A percentile compares a stretch with the other conserved stretches of the same genome.
Evolutionary conservation across 2,888 invertebrate genomes (phyloP).

Genomic region (Polyommatus iphigenia): DNA sequence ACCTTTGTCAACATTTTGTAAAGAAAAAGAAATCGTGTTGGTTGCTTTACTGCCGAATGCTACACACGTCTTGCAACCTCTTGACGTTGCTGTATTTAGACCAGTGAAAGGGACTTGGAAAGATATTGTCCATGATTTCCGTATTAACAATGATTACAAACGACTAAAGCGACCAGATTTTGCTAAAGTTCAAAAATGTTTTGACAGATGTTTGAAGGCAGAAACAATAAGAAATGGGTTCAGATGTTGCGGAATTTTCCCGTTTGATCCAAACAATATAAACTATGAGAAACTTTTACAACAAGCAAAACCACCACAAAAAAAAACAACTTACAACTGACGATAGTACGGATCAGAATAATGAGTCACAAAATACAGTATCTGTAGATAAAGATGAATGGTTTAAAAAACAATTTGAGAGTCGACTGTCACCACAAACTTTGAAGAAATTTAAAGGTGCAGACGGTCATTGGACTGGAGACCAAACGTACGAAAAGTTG

Average conservation of each 20-base stretch:
- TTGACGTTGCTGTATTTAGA: slow-evolving; percentile 42
- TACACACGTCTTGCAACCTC: slow-evolving; percentile 40
- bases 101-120: slow-evolving; percentile 39
- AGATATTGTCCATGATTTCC: slow-evolving; percentile 40
- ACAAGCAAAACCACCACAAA: neutral
- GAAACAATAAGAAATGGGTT: slow-evolving; percentile 36
- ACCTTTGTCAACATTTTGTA: slow-evolving; percentile 41
- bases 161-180: slow-evolving; percentile 42
- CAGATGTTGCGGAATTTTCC: slow-evolving; percentile 23
- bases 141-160: slow-evolving; percentile 39
- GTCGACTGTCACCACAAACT: neutral
- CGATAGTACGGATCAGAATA: neutral
- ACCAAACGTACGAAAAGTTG: slow-evolving; percentile 1
- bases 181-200: slow-evolving; percentile 41
- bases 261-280: slow-evolving; percentile 24
- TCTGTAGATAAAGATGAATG: neutral
- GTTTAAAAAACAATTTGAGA: slow-evolving; percentile 1
- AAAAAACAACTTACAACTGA: neutral
- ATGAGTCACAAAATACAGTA: neutral
- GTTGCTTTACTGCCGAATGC: slow-evolving; percentile 39
- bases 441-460: slow-evolving; percentile 1
- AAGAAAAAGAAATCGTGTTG: slow-evolving; percentile 41
- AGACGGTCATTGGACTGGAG: neutral
- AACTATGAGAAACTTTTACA: slow-evolving; percentile 13
- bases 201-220: slow-evolving; percentile 38